Conservation (phyloP, 2,113 vertebrate genomes). For the Pampusana beccarii region DNA sequence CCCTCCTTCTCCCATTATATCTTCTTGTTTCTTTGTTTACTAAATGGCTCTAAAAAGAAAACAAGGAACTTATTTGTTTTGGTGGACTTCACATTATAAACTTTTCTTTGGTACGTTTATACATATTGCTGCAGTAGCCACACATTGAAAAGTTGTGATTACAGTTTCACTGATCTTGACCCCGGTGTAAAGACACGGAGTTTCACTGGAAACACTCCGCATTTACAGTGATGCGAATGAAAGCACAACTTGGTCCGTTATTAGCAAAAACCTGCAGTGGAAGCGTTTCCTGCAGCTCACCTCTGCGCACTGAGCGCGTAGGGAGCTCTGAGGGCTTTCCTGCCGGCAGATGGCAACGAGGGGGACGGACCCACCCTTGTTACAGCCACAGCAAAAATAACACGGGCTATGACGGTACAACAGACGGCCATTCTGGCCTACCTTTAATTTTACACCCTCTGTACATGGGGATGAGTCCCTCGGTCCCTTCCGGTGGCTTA, state of each 20-base stretch:
- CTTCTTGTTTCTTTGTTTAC: background rate
- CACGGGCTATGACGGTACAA: background rate
- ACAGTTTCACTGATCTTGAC: background rate
- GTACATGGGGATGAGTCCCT: conserved; percentile 82
- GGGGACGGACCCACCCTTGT: background rate
- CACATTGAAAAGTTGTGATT: background rate
- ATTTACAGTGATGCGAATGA: background rate
- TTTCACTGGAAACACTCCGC: background rate
- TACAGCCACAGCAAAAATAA: background rate
- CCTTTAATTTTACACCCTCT: conserved; percentile 85
- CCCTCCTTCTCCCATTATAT: background rate
- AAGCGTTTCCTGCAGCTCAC: background rate
- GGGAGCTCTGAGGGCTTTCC: background rate
- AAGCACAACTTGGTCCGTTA: background rate
- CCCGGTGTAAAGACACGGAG: background rate
- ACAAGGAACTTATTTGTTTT: background rate
- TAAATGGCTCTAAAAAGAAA: background rate
- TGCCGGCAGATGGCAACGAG: background rate
- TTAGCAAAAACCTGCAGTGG: background rate
- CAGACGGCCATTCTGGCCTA: conserved; percentile 42
- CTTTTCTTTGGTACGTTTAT: background rate
- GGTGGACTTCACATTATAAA: background rate
- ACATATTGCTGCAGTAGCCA: background rate
- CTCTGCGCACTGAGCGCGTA: background rate
- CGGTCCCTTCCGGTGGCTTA: conserved; percentile 33